Percentiles rank a stretch among this genome's conserved stretches.
Evolutionary conservation across 2,797 vertebrate genomes (phyloP).

Genomic region (Prunella strophiata): DNA sequence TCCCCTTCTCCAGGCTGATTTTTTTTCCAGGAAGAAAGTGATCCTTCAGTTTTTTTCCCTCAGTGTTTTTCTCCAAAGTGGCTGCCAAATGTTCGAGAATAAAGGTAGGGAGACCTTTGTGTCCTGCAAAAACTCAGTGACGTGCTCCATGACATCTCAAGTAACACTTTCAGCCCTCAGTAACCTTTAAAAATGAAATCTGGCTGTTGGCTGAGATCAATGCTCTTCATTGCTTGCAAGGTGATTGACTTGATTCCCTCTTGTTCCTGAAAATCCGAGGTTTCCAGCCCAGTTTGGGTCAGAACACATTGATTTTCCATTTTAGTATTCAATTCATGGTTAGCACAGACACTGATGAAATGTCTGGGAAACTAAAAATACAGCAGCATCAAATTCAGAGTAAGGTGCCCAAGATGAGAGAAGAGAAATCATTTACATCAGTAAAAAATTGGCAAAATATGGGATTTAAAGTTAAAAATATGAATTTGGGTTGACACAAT

Average conservation of each 20-base stretch:
- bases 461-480: not conserved
- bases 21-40: not conserved
- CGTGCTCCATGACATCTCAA: not conserved
- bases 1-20: not conserved
- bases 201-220: not conserved
- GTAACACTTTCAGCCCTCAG: not conserved
- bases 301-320: not conserved
- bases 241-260: not conserved
- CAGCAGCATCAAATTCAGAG: not conserved
- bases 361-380: not conserved
- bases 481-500: not conserved
- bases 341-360: not conserved
- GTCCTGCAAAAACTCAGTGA: not conserved
- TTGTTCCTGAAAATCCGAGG: not conserved
- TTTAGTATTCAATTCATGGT: not conserved
- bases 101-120: not conserved
- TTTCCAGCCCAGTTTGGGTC: not conserved
- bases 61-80: not conserved
- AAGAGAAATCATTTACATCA: not conserved
- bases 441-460: not conserved
- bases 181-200: slow-evolving; percentile 44
- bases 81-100: not conserved
- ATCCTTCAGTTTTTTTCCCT: not conserved
- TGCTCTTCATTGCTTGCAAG: not conserved
- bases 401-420: not conserved